These are phyloP conservation scores for Glyphotaelius pellucidus DNA, from an alignment of 2,888 invertebrate genomes.

Conservation along the genomic window DNA sequence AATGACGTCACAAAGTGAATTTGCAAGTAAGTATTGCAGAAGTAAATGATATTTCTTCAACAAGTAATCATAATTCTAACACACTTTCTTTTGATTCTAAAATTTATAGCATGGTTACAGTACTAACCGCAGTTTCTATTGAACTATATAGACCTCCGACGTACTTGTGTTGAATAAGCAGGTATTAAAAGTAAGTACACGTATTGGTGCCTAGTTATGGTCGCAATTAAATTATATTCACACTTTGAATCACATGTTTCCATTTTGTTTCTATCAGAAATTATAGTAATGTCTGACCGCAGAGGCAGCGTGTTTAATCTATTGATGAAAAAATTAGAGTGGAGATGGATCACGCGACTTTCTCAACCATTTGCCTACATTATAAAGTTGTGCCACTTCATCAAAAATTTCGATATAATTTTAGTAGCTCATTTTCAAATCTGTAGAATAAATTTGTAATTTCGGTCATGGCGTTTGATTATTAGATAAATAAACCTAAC, in stretches of 20 bases:
- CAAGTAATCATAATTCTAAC: not conserved
- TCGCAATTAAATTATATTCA: constrained; percentile 59
- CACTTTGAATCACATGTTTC: constrained; percentile 58
- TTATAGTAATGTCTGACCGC: constrained; percentile 53
- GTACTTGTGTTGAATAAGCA: not conserved
- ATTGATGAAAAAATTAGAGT: constrained; percentile 13
- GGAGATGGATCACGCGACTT: not conserved
- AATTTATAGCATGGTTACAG: not conserved
- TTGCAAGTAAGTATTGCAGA: no score
- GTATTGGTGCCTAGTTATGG: constrained; percentile 31
- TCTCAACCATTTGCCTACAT: not conserved
- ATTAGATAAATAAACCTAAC: no score
- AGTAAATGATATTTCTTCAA: no score
- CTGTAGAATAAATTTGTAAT: no score
- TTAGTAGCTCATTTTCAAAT: no score
- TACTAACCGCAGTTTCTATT: constrained; percentile 21
- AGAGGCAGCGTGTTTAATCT: constrained; percentile 47
- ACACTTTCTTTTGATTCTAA: constrained; percentile 23
- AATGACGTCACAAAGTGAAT: no score
- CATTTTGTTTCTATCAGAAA: constrained; percentile 46
- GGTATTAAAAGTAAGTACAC: constrained; percentile 23
- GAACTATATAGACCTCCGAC: constrained; percentile 13
- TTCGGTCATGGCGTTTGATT: no score
- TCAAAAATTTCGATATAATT: no score
- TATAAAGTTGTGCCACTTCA: not conserved